Evolutionary conservation across 2,797 vertebrate species (phyloP).

Genomic region (Oreochromis mossambicus): DNA sequence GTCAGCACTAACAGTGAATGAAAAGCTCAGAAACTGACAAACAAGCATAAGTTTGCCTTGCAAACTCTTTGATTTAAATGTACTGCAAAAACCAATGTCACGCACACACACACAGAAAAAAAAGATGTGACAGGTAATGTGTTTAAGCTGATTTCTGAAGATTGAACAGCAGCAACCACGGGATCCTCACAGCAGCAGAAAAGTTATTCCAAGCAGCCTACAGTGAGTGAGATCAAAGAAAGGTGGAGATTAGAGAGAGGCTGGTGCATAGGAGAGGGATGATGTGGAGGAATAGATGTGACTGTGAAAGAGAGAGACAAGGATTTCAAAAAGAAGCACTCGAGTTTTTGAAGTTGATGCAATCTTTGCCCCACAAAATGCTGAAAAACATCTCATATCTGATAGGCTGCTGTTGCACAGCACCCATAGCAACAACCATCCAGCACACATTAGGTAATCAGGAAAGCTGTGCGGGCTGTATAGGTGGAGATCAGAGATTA

Average conservation of each 20-base stretch:
- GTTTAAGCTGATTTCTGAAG: not conserved
- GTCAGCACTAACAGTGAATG: not conserved
- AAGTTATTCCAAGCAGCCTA: not conserved
- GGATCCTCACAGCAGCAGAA: not conserved
- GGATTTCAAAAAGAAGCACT: not conserved
- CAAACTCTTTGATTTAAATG: not conserved
- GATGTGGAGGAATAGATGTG: not conserved
- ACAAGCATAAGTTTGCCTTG: not conserved
- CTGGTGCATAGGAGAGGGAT: not conserved
- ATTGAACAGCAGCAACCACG: not conserved
- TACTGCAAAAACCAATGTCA: not conserved
- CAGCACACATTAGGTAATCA: conserved; percentile 4
- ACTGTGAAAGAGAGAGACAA: not conserved
- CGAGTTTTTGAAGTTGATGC: conserved; percentile 24
- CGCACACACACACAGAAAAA: not conserved
- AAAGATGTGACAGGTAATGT: not conserved
- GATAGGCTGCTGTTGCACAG: conserved; percentile 29
- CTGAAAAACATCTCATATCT: not conserved
- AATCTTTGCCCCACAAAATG: conserved; percentile 28
- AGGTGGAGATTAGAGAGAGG: not conserved
- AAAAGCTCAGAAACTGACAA: not conserved
- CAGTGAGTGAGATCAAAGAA: not conserved
- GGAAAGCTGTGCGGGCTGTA: conserved; percentile 8
- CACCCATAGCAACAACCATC: conserved; percentile 62
- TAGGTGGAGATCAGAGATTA: conserved; percentile 29